Conservation (phyloP, 2,888 invertebrate genomes). For the Cerastoderma edule region DNA sequence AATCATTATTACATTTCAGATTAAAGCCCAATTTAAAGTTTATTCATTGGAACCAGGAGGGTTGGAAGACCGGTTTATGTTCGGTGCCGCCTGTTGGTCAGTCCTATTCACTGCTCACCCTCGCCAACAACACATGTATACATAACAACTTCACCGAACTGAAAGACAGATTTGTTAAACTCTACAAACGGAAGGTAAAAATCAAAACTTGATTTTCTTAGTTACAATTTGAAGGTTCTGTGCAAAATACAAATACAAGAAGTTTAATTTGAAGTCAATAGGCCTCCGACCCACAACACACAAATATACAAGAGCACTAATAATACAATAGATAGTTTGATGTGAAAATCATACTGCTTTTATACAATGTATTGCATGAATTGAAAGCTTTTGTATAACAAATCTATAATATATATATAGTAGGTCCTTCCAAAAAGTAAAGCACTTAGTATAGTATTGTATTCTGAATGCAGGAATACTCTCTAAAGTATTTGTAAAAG, state of each 20-base stretch:
- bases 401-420: too few species aligned
- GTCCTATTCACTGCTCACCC: conserved; percentile 82
- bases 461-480: too few species aligned
- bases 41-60: conserved; percentile 84
- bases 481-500: too few species aligned
- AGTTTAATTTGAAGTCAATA: background rate
- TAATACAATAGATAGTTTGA: too few species aligned
- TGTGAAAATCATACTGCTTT: too few species aligned
- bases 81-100: conserved; percentile 83
- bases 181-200: conserved; percentile 83
- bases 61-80: conserved; percentile 85
- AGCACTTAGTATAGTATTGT: too few species aligned
- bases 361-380: too few species aligned
- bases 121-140: conserved; percentile 84
- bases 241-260: background rate
- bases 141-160: conserved; percentile 81
- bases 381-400: too few species aligned
- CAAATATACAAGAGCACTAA: too few species aligned
- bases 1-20: conserved; percentile 68
- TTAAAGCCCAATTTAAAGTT: conserved; percentile 81
- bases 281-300: too few species aligned
- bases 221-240: background rate
- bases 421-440: too few species aligned
- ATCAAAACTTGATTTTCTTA: too few species aligned
- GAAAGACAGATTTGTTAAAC: conserved; percentile 81